Percentiles rank a stretch among this genome's conserved stretches.
These are phyloP conservation scores for Notolepis coatsorum DNA, from an alignment of 2,797 vertebrate species.

Conservation along the genomic window DNA sequence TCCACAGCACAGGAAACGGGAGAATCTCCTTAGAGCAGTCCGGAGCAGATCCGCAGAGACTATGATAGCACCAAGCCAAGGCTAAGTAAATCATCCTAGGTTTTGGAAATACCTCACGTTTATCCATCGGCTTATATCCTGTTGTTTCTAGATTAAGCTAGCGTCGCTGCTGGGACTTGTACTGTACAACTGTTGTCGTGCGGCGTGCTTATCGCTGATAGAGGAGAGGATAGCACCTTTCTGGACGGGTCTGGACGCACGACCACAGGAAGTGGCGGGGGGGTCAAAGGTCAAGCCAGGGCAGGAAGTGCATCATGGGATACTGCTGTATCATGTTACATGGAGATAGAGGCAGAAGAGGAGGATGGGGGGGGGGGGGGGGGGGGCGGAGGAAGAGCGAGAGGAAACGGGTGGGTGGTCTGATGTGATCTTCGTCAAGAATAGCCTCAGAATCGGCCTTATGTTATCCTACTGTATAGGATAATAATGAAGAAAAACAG, in stretches of 20 bases:
- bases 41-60: slow-evolving; percentile 11
- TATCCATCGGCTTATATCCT: slow-evolving; percentile 18
- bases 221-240: slow-evolving; percentile 27
- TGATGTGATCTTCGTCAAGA: slow-evolving; percentile 17
- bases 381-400: slow-evolving; percentile 14
- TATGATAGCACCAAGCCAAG: slow-evolving; percentile 24
- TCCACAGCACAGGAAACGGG: slow-evolving; percentile 38
- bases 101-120: slow-evolving; percentile 30
- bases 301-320: slow-evolving; percentile 61
- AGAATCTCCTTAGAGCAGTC: slow-evolving; percentile 27
- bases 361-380: slow-evolving; percentile 1
- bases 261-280: slow-evolving; percentile 55
- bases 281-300: slow-evolving; percentile 47
- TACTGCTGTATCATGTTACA: slow-evolving; percentile 45
- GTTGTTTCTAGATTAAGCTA: slow-evolving; percentile 24
- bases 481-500: not conserved
- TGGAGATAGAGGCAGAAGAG: slow-evolving; percentile 39
- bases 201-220: slow-evolving; percentile 24
- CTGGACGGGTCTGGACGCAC: slow-evolving; percentile 34
- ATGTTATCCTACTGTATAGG: not conserved
- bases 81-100: slow-evolving; percentile 40
- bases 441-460: slow-evolving; percentile 5
- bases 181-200: slow-evolving; percentile 9
- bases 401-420: slow-evolving; percentile 48
- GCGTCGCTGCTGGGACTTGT: slow-evolving; percentile 7